These are phyloP conservation scores for Thamnophis sirtalis DNA, from an alignment of 2,113 vertebrate species.

Conservation along the genomic window DNA sequence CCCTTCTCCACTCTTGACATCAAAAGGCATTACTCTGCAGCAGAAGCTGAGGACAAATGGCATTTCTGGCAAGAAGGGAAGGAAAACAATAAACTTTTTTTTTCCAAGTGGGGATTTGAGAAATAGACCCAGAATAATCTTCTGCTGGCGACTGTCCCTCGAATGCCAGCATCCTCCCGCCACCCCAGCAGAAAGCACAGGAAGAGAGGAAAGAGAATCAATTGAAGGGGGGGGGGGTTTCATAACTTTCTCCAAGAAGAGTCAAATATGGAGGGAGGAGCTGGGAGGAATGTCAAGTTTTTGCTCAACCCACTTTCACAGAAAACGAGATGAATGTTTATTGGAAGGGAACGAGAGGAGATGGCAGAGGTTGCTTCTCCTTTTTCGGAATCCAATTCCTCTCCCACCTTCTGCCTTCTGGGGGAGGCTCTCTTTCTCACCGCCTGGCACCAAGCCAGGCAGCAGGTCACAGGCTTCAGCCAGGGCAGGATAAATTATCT, in stretches of 20 bases:
- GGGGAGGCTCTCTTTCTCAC: background rate
- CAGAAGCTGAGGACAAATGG: slow-evolving; percentile 65
- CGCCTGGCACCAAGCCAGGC: background rate
- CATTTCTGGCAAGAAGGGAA: slow-evolving; percentile 51
- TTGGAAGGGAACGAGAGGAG: background rate
- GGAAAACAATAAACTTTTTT: slow-evolving; percentile 52
- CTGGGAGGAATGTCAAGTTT: background rate
- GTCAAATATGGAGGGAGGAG: background rate
- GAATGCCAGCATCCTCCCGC: background rate
- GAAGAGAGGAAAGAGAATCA: background rate
- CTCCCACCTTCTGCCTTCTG: background rate
- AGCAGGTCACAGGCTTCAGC: background rate
- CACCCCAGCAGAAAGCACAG: slow-evolving; percentile 18
- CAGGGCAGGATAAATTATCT: background rate
- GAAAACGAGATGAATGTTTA: background rate
- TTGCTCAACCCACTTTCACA: background rate
- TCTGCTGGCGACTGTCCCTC: slow-evolving; percentile 24
- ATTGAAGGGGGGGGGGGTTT: slow-evolving; percentile 27
- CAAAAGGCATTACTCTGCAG: slow-evolving; percentile 59
- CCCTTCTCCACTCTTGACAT: slow-evolving; percentile 49
- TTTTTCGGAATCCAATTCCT: background rate
- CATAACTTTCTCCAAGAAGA: slow-evolving; percentile 29
- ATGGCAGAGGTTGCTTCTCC: background rate
- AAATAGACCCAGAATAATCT: slow-evolving; percentile 48
- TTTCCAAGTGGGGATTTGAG: slow-evolving; percentile 47